phyloP scores from a whole-genome alignment of 2,888 invertebrate species.

The Chromoteleia sp. region DNA sequence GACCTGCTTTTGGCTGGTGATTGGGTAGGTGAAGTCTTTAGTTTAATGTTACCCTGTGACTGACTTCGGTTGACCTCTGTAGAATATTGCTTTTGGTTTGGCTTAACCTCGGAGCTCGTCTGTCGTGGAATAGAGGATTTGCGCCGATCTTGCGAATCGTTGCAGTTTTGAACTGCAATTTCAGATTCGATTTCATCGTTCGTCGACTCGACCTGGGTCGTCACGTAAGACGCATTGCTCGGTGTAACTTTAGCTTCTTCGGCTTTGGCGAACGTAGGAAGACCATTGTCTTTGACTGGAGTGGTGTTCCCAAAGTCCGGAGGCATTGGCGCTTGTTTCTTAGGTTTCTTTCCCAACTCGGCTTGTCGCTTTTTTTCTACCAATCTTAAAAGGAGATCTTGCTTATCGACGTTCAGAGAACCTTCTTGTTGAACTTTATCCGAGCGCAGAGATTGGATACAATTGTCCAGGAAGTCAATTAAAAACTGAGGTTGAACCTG shows the following conservation, averaged over 20 bases:
- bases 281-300: constrained; percentile 75
- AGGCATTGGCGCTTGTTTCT: constrained; percentile 82
- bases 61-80: constrained; percentile 75
- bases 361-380: constrained; percentile 89
- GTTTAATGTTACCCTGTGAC: constrained; percentile 74
- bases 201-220: constrained; percentile 71
- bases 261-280: constrained; percentile 68
- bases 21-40: constrained; percentile 73
- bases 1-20: constrained; percentile 79
- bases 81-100: constrained; percentile 55
- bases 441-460: constrained; percentile 86
- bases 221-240: constrained; percentile 75
- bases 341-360: constrained; percentile 83
- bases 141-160: constrained; percentile 71
- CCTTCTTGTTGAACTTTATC: constrained; percentile 84
- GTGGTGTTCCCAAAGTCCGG: constrained; percentile 81
- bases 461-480: constrained; percentile 90
- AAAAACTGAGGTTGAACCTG: constrained; percentile 90
- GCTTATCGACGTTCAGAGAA: constrained; percentile 85
- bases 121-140: constrained; percentile 76
- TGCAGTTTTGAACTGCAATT: constrained; percentile 50
- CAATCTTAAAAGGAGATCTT: constrained; percentile 88
- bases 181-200: constrained; percentile 64
- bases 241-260: constrained; percentile 72
- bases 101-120: constrained; percentile 75